Evolutionary conservation across 1,140 invertebrate genomes (phyloP), one percentile per base, ranked within the genome.

Genomic region (Bombus soroeensis): DNA sequence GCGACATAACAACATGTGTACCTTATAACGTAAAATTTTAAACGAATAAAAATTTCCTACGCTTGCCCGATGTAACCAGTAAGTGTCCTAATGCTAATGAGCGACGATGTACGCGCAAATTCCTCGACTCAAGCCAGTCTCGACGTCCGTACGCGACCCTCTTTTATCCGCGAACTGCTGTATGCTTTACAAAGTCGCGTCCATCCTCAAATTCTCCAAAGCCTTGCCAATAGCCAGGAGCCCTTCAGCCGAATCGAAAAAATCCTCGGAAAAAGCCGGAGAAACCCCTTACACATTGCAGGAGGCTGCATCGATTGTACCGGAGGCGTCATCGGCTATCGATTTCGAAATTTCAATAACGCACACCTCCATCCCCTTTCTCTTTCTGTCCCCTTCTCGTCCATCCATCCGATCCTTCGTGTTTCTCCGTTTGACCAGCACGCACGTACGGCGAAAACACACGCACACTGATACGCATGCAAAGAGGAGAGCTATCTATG

Each of bases 281-380:
- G 6, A 1, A 41, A 25, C 2, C n/a, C 28, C 57, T 75, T 59
- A 79, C 66, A 15, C 32, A 74, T 34, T 2, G 12, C 53, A 39
- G 34, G 32, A 73, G 47, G 88, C 74, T 57, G 74, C 41, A 82
- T 88, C 78, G 83, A 80, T 82, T 79, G 80, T 78, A 81, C 32
- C 68, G 25, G 32, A 76, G 77, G 75, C 77, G 74, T 90, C 79
- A 90, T 53, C 39, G 25, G 32, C 71, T 85, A 85, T 85, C 82
- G 88, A 89, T 90, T 71, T 81, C 68, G 68, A 87, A 90, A 85
- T 87, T 89, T 66, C 89, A 85, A 87, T 89, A 90, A 88, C 86
- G 64, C 85, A 59, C 39, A 59, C 71, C 59, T 79, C 68, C 47
- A 13, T 28, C 72, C 41, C 66, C 39, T n/a, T 37, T 70, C 68